phyloP scores from a whole-genome alignment of 2,888 invertebrate genomes.

The Leptinotarsa tumamoca region DNA sequence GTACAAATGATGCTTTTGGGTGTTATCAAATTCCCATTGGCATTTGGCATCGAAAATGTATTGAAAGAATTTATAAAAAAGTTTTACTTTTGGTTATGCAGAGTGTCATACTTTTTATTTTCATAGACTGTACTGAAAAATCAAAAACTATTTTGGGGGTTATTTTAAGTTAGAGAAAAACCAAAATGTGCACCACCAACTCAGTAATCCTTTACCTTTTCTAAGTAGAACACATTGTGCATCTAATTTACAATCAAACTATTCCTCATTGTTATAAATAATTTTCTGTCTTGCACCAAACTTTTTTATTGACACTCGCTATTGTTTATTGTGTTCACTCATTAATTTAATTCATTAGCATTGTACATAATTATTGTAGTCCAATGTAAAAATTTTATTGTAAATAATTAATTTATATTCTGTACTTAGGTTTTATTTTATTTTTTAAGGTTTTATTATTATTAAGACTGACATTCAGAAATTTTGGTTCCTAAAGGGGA shows the following conservation, averaged over 20 bases:
- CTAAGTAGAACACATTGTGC: slow-evolving; percentile 22
- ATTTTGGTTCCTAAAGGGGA: slow-evolving; percentile 67
- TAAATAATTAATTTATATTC: slow-evolving; percentile 60
- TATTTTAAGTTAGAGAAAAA: neutral
- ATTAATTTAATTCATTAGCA: slow-evolving; percentile 42
- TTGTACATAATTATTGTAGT: slow-evolving; percentile 54
- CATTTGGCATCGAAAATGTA: slow-evolving; percentile 2
- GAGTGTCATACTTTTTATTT: neutral
- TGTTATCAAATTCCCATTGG: neutral
- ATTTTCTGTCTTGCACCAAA: slow-evolving; percentile 38
- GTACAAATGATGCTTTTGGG: neutral
- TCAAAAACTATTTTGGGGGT: too few species aligned
- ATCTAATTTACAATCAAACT: neutral
- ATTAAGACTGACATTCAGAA: slow-evolving; percentile 67
- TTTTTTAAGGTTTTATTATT: slow-evolving; percentile 62
- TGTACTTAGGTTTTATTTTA: slow-evolving; percentile 58
- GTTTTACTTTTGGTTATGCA: slow-evolving; percentile 8
- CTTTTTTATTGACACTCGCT: slow-evolving; percentile 36
- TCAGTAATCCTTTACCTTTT: neutral
- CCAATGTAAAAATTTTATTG: slow-evolving; percentile 59
- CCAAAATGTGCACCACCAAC: slow-evolving; percentile 1
- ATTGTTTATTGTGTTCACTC: slow-evolving; percentile 48
- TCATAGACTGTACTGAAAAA: neutral
- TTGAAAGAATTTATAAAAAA: neutral
- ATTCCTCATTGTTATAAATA: slow-evolving; percentile 23